These are phyloP conservation scores for Stercorarius parasiticus DNA, from an alignment of 2,113 vertebrate genomes.

Conservation along the genomic window DNA sequence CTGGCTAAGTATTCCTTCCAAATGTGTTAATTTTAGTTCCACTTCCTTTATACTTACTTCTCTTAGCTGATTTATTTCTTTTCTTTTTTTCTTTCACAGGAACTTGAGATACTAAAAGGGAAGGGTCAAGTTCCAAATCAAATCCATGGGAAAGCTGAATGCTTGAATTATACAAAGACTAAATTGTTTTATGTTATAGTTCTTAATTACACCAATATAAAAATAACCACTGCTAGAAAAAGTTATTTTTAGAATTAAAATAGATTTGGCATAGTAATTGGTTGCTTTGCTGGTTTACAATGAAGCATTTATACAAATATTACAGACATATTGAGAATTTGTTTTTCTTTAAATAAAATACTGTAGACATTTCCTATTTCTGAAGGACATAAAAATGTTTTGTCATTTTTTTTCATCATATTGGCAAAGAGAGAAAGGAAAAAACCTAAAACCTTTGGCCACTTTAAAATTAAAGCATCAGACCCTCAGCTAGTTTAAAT, in stretches of 20 bases:
- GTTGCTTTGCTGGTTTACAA: not conserved
- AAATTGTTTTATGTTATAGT: not conserved
- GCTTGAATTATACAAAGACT: not conserved
- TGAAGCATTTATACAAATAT: not conserved
- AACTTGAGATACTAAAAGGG: not conserved
- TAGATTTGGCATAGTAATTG: not conserved
- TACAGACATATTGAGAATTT: not conserved
- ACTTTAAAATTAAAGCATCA: not conserved
- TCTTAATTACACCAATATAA: not conserved
- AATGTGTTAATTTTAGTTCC: constrained; percentile 54
- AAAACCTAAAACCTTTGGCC: not conserved
- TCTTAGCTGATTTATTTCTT: not conserved
- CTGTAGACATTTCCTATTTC: not conserved
- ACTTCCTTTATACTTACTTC: constrained; percentile 24
- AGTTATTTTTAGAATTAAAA: not conserved
- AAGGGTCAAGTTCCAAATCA: not conserved
- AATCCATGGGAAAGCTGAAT: not conserved
- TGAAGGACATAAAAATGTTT: not conserved
- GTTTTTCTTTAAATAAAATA: not conserved
- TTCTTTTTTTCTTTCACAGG: not conserved
- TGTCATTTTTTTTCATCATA: not conserved
- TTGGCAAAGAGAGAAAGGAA: not conserved
- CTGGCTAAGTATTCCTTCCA: constrained; percentile 21
- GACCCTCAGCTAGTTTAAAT: not conserved
- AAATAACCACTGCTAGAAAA: not conserved